Base-by-base conservation (phyloP, 2,113 vertebrate genomes). In the Apodemus speciosus region DNA sequence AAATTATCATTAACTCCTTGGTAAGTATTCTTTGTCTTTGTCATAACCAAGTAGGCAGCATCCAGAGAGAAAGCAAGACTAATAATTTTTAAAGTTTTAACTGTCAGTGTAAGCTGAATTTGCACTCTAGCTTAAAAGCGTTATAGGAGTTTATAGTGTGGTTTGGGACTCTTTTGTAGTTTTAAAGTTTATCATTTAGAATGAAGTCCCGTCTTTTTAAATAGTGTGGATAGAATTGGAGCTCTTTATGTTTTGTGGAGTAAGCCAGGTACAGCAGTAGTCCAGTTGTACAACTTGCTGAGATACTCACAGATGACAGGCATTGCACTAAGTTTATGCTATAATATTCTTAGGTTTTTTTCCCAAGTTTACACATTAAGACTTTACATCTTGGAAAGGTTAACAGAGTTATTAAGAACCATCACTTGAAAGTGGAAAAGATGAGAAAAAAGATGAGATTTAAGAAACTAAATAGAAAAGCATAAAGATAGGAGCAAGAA, bases 91-190 rank as follows among this genome's bases (percentile, higher is more conserved):
- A 38, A 84, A 81, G 43, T n/a, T n/a, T n/a, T n/a, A n/a, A n/a
- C n/a, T n/a, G n/a, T 85, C 64, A 90, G 2, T 88, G 6, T 85
- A 80, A 88, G 38, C 38, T 71, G 35, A 85, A 66, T 86, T 75
- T 88, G 75, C 87, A 56, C 18, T 14, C 40, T n/a, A 69, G 62
- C 90, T 89, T 80, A 76, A 91, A 95, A 91, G 77, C 10, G 69
- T 49, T 64, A 1, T 85, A 9, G 83, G 43, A 69, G 60, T 86
- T 93, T 46, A 89, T 6, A 91, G 14, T 91, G 62, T 14, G n/a
- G 53, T 68, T 87, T 90, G 60, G 71, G 21, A 85, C 16, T 88
- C 84, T 88, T 92, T 89, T 95, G 35, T 79, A 6, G 80, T 40
- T 90, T 81, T 62, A 83, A 92, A 91, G 85, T 93, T 77, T 25